Percentiles rank a stretch among this genome's conserved stretches.
Conservation (phyloP, 2,888 invertebrate species). For the Sarcophaga variegata region DNA sequence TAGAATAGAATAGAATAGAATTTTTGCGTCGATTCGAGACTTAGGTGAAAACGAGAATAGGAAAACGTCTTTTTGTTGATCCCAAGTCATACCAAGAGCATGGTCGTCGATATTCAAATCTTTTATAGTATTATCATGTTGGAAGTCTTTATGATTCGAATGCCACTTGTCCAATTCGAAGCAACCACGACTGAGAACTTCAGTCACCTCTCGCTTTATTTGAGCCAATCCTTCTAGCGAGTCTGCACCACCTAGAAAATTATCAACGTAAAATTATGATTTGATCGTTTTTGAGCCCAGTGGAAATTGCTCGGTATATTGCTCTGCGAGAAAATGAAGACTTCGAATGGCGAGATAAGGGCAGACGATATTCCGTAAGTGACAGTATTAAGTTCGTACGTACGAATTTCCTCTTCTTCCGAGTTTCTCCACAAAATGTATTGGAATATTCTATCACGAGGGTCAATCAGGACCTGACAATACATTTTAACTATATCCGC, state of each 20-base stretch:
- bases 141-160: neutral
- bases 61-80: constrained; percentile 48
- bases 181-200: neutral
- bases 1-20: too few species aligned
- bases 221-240: constrained; percentile 4
- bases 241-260: constrained; percentile 28
- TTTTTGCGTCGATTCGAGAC: neutral
- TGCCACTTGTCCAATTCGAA: neutral
- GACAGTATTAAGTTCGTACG: constrained; percentile 5
- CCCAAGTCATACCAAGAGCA: constrained; percentile 36
- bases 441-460: constrained; percentile 38
- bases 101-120: constrained; percentile 14
- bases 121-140: constrained; percentile 12
- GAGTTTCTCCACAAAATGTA: constrained; percentile 61
- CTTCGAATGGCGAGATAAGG: constrained; percentile 29
- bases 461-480: constrained; percentile 40
- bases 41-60: constrained; percentile 37
- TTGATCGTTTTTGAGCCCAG: constrained; percentile 39
- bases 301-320: constrained; percentile 24
- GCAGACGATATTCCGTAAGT: constrained; percentile 16
- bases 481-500: constrained; percentile 65
- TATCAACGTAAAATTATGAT: constrained; percentile 43
- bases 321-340: constrained; percentile 51
- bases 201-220: constrained; percentile 30
- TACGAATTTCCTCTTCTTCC: constrained; percentile 19